Base-by-base conservation (phyloP, 2,888 invertebrate species). In the Lepeophtheirus nordmannii region DNA sequence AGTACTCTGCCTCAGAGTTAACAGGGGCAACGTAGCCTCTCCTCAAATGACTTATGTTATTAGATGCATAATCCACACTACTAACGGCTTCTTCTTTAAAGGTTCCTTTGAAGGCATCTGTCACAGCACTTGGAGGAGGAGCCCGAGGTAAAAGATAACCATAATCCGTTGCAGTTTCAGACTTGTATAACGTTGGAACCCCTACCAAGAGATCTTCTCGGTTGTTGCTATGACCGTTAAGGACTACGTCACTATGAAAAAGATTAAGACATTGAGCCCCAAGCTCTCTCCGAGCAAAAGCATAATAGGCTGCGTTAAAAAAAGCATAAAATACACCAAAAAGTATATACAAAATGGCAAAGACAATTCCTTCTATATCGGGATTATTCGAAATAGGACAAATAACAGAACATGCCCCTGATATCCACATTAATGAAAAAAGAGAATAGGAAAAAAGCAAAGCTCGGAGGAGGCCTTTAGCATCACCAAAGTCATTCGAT, bases 1-100 rank as follows among this genome's bases (percentile, higher is more conserved):
- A 46, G 8, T 46, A 46, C 53, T 46, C 53, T 17, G 53, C 53
- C 60, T 37, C 60, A 22, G 60, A 60, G 39, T 60, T 60, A 30
- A 38, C 60, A 60, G 60, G 60, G 7, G 60, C 60, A 20, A 60
- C 60, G 22, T 60, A 60, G 39, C 60, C 60, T 60, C 60, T 30
- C 30, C 60, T 8, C 17, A 60, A 30, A 60, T 60, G 60, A 60
- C 38, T 60, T 10, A 38, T 23, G 37, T 60, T 60, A 30, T 60
- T 60, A 30, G 22, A 30, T 22, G 57, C 57, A 14, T 57, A 23
- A 38, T 60, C 53, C 8, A 14, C 60, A 23, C 37, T 22, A 14
- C 60, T 38, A 11, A n/a, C 22, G 5, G 22, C 57, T 30, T 30
- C 30, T 3, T 60, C 60, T 37, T 60, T 60, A 11, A 38, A 17